Evolutionary conservation across 2,888 invertebrate species (phyloP).

Genomic region (Rhamnusium bicolor): DNA sequence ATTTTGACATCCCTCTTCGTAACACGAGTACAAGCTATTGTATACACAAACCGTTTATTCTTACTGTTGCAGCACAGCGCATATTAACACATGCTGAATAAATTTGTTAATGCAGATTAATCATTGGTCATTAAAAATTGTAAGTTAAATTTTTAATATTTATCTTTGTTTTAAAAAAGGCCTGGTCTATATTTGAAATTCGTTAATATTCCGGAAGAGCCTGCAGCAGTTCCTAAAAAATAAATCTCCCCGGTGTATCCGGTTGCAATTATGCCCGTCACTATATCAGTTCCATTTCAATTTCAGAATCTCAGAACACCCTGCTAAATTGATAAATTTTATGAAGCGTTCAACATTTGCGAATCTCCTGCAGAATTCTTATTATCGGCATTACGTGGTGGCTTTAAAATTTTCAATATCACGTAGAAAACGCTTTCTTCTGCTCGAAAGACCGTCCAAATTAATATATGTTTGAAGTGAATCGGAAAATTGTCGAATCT

Average conservation of each 20-base stretch:
- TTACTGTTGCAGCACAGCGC: too few species aligned
- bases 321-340: constrained; percentile 12
- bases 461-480: constrained; percentile 17
- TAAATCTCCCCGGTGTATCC: background rate
- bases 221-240: background rate
- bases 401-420: constrained; percentile 24
- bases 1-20: too few species aligned
- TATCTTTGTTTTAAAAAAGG: background rate
- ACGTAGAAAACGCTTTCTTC: constrained; percentile 8
- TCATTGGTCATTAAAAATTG: too few species aligned
- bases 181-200: background rate
- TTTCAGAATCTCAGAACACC: constrained; percentile 14
- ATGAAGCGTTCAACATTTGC: constrained; percentile 24
- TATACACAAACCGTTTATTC: too few species aligned
- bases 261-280: background rate
- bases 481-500: constrained; percentile 12
- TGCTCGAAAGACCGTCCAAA: constrained; percentile 1
- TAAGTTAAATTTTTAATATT: background rate
- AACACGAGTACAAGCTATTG: too few species aligned
- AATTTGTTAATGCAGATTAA: too few species aligned
- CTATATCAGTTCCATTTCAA: constrained; percentile 16
- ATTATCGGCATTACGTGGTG: constrained; percentile 22
- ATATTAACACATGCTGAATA: too few species aligned
- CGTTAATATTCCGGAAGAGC: background rate
- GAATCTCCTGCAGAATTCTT: constrained; percentile 22